Base-by-base conservation (phyloP, 2,797 vertebrate species). In the Xenops minutus region DNA sequence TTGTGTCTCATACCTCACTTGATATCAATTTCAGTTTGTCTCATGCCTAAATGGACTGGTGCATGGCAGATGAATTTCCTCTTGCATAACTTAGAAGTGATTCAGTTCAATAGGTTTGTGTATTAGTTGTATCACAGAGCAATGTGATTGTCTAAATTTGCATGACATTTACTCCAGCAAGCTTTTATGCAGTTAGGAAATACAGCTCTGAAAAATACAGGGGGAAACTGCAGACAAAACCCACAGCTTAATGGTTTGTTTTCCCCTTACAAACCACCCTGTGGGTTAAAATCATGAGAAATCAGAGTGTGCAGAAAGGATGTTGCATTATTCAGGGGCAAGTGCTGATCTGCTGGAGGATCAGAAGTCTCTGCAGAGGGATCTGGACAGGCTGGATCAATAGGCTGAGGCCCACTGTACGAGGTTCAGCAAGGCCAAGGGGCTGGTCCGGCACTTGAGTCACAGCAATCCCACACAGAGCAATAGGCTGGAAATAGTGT, bases 401-500 rank as follows among this genome's bases (percentile, higher is more conserved):
- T 17, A 26, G 16, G 4, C 14, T 19, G 17, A 75, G 41, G 29
- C 4, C 12, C 34, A 1, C 0, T 26, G 19, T 20, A 3, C 23
- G 49, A 19, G 8, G 21, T 22, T 80, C 32, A 41, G 30, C 23
- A 41, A 16, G 15, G 37, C 5, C 15, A 18, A 30, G 10, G 12
- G 9, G 7, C 1, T 26, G 7, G 2, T 64, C 41, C 34, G 62
- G 52, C 9, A 22, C 14, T 63, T 48, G 44, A 23, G n/a, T 46
- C 48, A 51, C n/a, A 61, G 22, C 15, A 44, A 12, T 1, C 14
- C 26, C 36, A 26, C 1, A 7, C 4, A 46, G 5, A 1, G 2
- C 12, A 46, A 64, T 12, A 36, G 46, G 2, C 7, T 12, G 12
- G 10, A 26, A 44, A 46, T 20, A n/a, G 30, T 21, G n/a, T 5